Base-by-base conservation (phyloP, 2,888 invertebrate species). In the Eupithecia pulchellata region DNA sequence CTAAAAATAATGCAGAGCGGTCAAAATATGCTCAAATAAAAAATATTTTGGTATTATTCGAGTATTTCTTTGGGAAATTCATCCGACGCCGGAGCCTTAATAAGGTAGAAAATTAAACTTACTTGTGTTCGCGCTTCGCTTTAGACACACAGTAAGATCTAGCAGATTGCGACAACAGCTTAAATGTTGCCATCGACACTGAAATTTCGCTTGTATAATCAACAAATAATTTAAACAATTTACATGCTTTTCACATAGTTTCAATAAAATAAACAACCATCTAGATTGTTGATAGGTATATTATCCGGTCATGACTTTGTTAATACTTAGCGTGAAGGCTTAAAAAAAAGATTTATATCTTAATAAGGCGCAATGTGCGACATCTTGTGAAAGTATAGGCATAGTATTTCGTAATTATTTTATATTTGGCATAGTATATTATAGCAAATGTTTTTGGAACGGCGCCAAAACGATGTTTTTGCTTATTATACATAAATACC, bases 51-150 rank as follows among this genome's bases (percentile, higher is more conserved):
- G n/a, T n/a, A n/a, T n/a, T n/a, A n/a, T n/a, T n/a, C n/a, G n/a
- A n/a, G n/a, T n/a, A n/a, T n/a, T n/a, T n/a, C n/a, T n/a, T n/a
- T n/a, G n/a, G n/a, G n/a, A n/a, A n/a, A n/a, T n/a, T n/a, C n/a
- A n/a, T n/a, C n/a, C n/a, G n/a, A n/a, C n/a, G n/a, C n/a, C n/a
- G n/a, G n/a, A n/a, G n/a, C n/a, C n/a, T n/a, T n/a, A n/a, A 52
- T 3, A 13, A 11, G 4, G n/a, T 32, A 47, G 17, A 5, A 52
- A 52, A 13, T 55, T 47, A 4, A 39, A 75, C 80, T 77, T 72
- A 87, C 87, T 73, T 77, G 67, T 81, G 77, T 6, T 75, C 78
- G 27, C 80, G 78, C 4, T 58, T 78, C 4, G 71, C 64, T n/a
- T 66, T 61, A 8, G 72, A 39, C 8, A 63, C 64, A 57, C 77